Base-by-base conservation (phyloP, 2,113 vertebrate genomes). In the Motacilla tschutschensis region DNA sequence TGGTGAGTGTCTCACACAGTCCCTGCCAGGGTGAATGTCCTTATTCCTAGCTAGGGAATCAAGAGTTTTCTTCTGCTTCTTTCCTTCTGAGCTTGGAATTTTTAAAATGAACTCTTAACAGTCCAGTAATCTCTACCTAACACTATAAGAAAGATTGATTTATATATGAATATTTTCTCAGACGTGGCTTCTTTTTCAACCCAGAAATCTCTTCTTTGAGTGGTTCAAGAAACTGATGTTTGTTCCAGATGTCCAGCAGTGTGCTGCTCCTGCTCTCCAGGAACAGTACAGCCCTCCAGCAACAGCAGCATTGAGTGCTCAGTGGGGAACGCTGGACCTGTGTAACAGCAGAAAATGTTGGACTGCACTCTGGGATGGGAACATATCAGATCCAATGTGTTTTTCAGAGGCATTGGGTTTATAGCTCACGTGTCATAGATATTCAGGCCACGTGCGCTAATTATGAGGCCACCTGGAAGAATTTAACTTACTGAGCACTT, bases 261-360 rank as follows among this genome's bases (percentile, higher is more conserved):
- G 2, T 43, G 33, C 14, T 73, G 22, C 35, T 73, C 26, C 55
- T 77, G 18, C 6, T 85, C 33, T 67, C 25, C 31, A 41, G 44
- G 86, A 89, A 89, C 41, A 78, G 77, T 63, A 80, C 60, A 92
- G 57, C 73, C 83, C 83, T 93, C 62, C 80, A 91, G 88, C 88
- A 60, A 78, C 2, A 22, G 19, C 38, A 78, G 44, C 0, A 0
- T 0, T 0, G 0, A 1, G 1, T 14, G 25, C 48, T 80, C 28
- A 11, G 18, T 16, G 14, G 21, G 53, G 13, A 63, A 17, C 0
- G 0, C 33, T 38, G 33, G 28, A 57, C 33, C 38, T 20, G 3
- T 38, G 41, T 6, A 60, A 44, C 4, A 12, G 65, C 25, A 35
- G 36, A 74, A 80, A 88, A 83, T 44, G 29, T 25, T 4, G 3